Percentiles rank a stretch among this genome's conserved stretches.
Conservation (phyloP, 2,113 vertebrate genomes). For the Trichechus manatus region DNA sequence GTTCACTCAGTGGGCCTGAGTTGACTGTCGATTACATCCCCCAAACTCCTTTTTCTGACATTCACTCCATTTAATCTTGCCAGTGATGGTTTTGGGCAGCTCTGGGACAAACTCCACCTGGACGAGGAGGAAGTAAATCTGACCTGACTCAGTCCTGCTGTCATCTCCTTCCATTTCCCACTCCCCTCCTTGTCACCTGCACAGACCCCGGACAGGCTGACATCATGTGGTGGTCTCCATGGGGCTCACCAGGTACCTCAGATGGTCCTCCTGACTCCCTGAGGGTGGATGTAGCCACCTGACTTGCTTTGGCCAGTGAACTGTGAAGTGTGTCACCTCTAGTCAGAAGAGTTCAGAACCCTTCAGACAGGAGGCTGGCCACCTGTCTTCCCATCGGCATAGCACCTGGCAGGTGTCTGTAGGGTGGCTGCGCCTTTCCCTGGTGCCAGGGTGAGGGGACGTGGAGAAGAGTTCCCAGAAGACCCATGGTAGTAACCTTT, state of each 20-base stretch:
- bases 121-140: slow-evolving; percentile 57
- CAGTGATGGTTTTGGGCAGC: slow-evolving; percentile 91
- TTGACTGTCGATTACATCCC: slow-evolving; percentile 25
- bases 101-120: slow-evolving; percentile 92
- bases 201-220: neutral
- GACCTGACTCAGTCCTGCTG: neutral
- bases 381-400: neutral
- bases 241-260: neutral
- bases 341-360: neutral
- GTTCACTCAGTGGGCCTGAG: neutral
- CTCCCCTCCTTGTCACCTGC: accelerated
- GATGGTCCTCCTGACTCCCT: neutral
- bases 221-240: no score
- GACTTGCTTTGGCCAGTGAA: neutral
- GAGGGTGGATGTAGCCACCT: neutral
- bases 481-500: neutral
- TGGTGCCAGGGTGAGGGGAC: neutral
- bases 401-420: neutral
- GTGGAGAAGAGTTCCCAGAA: neutral
- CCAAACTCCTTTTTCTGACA: slow-evolving; percentile 90
- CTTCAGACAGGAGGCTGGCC: neutral
- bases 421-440: neutral
- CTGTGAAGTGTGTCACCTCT: neutral
- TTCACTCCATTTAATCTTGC: slow-evolving; percentile 90
- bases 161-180: neutral